Evolutionary conservation across 2,113 vertebrate genomes (phyloP).

Genomic region (Anseranas semipalmata): DNA sequence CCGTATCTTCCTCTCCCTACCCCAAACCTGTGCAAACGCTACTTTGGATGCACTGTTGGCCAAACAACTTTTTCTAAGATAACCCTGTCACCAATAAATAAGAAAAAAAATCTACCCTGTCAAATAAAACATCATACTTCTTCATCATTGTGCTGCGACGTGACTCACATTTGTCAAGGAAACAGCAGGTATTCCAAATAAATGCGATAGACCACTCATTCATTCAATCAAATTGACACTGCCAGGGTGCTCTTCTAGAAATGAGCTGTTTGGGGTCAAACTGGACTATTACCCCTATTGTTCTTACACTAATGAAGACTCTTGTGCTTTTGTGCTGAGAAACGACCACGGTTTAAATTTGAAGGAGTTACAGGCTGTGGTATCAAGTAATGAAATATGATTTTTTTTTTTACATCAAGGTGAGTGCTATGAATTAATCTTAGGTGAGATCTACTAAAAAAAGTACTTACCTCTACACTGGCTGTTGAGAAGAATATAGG

Average conservation of each 20-base stretch:
- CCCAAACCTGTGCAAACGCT: neutral
- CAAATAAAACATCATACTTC: neutral
- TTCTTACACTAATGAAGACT: neutral
- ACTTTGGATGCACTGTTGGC: neutral
- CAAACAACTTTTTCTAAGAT: neutral
- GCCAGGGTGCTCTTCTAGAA: neutral
- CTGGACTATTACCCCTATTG: fast-evolving
- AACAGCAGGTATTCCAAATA: slow-evolving; percentile 47
- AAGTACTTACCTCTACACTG: neutral
- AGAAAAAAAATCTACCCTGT: slow-evolving; percentile 20
- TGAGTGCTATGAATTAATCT: neutral
- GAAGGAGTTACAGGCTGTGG: neutral
- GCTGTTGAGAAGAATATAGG: neutral
- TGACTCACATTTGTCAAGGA: slow-evolving; percentile 34
- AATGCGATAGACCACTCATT: slow-evolving; percentile 26
- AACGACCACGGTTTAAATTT: neutral
- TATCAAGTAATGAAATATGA: neutral
- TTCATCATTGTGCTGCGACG: slow-evolving; percentile 24
- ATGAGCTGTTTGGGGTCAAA: neutral
- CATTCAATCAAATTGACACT: neutral
- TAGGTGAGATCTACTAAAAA: neutral
- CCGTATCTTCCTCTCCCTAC: neutral
- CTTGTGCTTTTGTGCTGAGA: neutral
- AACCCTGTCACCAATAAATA: neutral
- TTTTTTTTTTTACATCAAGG: neutral